Conservation (phyloP, 2,888 invertebrate species). For the Lasioglossum lativentre region DNA sequence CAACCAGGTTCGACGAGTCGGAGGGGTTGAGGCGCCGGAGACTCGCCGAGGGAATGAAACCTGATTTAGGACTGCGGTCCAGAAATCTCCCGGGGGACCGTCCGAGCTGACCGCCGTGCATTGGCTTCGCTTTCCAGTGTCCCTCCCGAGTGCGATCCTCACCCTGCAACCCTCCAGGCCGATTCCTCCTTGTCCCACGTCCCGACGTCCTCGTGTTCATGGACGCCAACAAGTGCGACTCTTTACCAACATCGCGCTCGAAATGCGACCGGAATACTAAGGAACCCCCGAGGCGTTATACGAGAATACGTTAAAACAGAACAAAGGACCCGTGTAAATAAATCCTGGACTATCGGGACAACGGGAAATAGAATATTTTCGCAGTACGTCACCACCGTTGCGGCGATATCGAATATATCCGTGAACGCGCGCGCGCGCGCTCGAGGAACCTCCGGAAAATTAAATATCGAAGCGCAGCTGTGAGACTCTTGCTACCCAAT, state of each 20-base stretch:
- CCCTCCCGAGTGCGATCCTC: conserved; percentile 79
- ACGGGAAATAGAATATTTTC: neutral
- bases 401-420: conserved; percentile 1
- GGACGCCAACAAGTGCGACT: conserved; percentile 82
- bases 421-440: too few relatives aligned
- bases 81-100: conserved; percentile 81
- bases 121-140: conserved; percentile 81
- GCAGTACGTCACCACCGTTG: neutral
- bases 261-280: conserved; percentile 80
- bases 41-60: conserved; percentile 81
- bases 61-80: conserved; percentile 84
- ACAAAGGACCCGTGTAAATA: neutral
- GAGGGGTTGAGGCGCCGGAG: conserved; percentile 75
- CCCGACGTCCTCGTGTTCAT: conserved; percentile 77
- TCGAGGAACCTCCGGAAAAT: neutral
- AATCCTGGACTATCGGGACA: conserved; percentile 20
- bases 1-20: conserved; percentile 59
- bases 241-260: conserved; percentile 82
- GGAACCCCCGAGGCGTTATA: conserved; percentile 57
- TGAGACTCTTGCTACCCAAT: neutral
- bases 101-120: conserved; percentile 80
- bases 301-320: conserved; percentile 43
- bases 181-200: conserved; percentile 72
- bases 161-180: conserved; percentile 60
- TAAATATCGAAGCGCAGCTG: neutral